These are phyloP conservation scores for Notodonta ziczac DNA, from an alignment of 2,888 invertebrate genomes.

Conservation along the genomic window DNA sequence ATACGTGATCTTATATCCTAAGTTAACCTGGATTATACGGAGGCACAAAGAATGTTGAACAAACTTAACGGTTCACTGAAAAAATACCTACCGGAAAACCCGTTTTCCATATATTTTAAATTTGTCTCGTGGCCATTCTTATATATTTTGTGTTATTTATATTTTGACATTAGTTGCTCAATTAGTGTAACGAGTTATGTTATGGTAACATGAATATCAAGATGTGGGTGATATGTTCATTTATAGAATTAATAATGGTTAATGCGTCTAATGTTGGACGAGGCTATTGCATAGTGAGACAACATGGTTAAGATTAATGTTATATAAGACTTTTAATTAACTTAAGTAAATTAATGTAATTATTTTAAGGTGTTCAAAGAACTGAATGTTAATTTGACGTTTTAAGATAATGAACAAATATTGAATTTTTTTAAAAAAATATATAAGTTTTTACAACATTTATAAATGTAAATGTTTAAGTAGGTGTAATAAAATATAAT, in stretches of 20 bases:
- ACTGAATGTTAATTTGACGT: too few species aligned
- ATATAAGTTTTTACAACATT: too few species aligned
- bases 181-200: slow-evolving; percentile 44
- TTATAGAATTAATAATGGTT: slow-evolving; percentile 62
- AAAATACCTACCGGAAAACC: neutral
- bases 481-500: too few species aligned
- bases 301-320: neutral
- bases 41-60: slow-evolving; percentile 30
- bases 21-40: slow-evolving; percentile 46
- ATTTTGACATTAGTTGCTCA: neutral
- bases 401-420: too few species aligned
- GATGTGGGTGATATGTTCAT: slow-evolving; percentile 61
- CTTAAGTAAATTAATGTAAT: too few species aligned
- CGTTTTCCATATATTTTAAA: neutral
- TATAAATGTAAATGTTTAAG: too few species aligned
- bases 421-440: too few species aligned
- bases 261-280: slow-evolving; percentile 48
- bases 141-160: neutral
- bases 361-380: too few species aligned
- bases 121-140: neutral
- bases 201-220: slow-evolving; percentile 51
- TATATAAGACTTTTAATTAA: neutral
- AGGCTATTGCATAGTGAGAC: slow-evolving; percentile 29
- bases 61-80: neutral
- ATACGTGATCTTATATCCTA: slow-evolving; percentile 69